Evolutionary conservation across 2,888 invertebrate species (phyloP).

Genomic region (Candidula unifasciata): DNA sequence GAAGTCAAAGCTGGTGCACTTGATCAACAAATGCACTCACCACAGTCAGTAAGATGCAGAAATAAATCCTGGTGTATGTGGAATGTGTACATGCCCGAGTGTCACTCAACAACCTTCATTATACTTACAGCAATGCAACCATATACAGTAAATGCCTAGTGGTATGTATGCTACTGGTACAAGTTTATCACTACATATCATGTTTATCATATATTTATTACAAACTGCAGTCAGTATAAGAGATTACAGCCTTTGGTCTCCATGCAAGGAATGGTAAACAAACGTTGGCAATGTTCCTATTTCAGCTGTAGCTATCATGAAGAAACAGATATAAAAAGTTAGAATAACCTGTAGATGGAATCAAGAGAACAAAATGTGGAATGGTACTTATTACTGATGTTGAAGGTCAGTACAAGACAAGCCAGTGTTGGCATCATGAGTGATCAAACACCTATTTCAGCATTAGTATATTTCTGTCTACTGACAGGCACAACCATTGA

Average conservation of each 20-base stretch:
- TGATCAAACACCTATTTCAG: no score
- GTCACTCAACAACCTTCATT: no score
- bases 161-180: background rate
- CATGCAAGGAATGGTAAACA: slow-evolving; percentile 3
- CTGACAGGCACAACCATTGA: no score
- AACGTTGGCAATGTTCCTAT: background rate
- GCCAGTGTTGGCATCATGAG: background rate
- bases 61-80: no score
- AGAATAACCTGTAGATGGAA: background rate
- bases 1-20: no score
- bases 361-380: background rate
- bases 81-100: no score
- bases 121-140: background rate
- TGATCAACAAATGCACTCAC: no score
- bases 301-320: background rate
- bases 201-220: background rate
- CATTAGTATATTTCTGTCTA: no score
- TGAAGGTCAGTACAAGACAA: background rate
- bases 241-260: background rate
- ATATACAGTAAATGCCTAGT: background rate
- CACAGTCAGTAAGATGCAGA: no score
- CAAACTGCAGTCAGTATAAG: background rate
- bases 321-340: background rate
- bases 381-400: background rate
- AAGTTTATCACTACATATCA: background rate